Evolutionary conservation across 2,797 vertebrate genomes (phyloP).

Genomic region (Tragelaphus oryx): DNA sequence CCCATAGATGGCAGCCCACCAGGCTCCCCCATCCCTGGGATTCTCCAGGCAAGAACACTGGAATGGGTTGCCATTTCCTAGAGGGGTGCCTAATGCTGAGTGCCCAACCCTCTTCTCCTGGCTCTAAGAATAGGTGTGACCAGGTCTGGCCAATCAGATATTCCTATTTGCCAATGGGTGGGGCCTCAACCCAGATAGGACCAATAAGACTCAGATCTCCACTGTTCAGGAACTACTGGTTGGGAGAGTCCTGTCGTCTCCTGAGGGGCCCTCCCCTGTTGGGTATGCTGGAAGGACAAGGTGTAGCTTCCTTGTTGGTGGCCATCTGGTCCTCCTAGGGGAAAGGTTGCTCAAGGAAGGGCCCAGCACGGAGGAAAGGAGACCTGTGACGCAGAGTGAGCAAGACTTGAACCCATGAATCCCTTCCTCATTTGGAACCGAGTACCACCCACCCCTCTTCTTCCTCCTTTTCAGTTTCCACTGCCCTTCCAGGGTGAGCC

Average conservation of each 20-base stretch:
- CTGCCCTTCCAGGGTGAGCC: background rate
- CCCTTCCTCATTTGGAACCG: background rate
- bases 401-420: background rate
- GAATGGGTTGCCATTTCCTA: too few relatives aligned
- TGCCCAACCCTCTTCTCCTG: background rate
- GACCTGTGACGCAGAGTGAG: fast-evolving
- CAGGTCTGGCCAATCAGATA: background rate
- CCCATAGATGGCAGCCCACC: too few relatives aligned
- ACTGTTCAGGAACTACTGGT: fast-evolving
- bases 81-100: background rate
- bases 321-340: background rate
- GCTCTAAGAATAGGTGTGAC: background rate
- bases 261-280: background rate
- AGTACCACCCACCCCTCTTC: background rate
- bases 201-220: background rate
- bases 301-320: background rate
- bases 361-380: background rate
- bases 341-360: background rate
- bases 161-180: background rate
- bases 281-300: background rate
- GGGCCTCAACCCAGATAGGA: background rate
- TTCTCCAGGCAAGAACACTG: too few relatives aligned
- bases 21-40: too few relatives aligned
- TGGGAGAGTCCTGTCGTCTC: background rate
- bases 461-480: background rate